A percentile compares a stretch with the other conserved stretches of the same genome.
Conservation (phyloP, 2,113 vertebrate species). For the Erinaceus europaeus region DNA sequence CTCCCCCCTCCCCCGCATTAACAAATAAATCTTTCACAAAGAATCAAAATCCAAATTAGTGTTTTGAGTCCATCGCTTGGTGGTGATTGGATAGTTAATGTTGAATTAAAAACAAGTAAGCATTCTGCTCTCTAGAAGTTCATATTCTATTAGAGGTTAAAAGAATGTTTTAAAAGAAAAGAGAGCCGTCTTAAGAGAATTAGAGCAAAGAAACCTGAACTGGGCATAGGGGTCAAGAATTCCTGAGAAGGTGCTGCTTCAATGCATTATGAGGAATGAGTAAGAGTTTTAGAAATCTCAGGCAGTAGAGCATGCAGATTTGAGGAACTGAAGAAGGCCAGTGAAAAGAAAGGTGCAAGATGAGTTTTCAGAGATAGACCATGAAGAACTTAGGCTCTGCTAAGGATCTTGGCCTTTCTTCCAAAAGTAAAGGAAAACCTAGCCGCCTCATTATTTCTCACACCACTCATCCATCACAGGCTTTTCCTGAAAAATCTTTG, state of each 20-base stretch:
- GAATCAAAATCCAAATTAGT: no score
- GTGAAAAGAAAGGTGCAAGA: not conserved
- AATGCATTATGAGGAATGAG: not conserved
- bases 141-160: not conserved
- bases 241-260: conserved; percentile 44
- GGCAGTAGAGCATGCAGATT: not conserved
- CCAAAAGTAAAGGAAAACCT: conserved; percentile 38
- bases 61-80: accelerated
- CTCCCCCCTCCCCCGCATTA: no score
- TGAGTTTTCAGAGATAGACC: not conserved
- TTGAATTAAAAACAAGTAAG: not conserved
- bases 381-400: not conserved
- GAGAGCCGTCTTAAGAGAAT: not conserved
- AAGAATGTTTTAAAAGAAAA: not conserved
- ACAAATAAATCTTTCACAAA: no score
- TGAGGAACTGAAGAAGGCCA: conserved; percentile 50
- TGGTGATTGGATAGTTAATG: not conserved
- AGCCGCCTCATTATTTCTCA: conserved; percentile 40
- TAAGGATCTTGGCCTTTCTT: conserved; percentile 47
- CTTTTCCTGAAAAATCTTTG: conserved; percentile 62
- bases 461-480: conserved; percentile 37
- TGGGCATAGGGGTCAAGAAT: conserved; percentile 5
- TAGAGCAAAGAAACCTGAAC: conserved; percentile 11
- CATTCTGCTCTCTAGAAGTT: not conserved
- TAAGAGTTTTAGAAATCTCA: not conserved